Conservation (phyloP, 2,888 invertebrate species). For the Heliconius hortense region DNA sequence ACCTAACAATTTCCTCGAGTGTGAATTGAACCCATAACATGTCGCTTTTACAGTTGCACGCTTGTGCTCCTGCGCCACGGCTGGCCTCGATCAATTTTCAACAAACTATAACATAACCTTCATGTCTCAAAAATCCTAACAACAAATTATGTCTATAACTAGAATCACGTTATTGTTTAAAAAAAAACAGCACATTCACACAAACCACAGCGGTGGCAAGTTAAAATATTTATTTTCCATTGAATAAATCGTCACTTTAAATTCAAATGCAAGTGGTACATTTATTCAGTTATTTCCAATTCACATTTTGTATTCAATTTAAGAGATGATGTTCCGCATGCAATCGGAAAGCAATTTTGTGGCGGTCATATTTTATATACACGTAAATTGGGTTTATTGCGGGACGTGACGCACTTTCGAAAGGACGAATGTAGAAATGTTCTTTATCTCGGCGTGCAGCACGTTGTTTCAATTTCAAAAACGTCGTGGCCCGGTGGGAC, state of each 20-base stretch:
- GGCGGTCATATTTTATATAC: conserved; percentile 46
- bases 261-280: conserved; percentile 38
- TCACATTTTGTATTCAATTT: conserved; percentile 54
- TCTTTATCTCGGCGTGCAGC: conserved; percentile 6
- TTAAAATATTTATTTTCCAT: conserved; percentile 23
- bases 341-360: conserved; percentile 47
- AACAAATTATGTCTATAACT: not conserved
- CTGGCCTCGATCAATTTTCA: no score
- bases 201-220: not conserved
- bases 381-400: conserved; percentile 42
- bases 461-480: conserved; percentile 8
- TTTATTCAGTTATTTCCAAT: conserved; percentile 45
- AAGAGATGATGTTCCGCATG: conserved; percentile 47
- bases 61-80: no score
- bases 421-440: conserved; percentile 28
- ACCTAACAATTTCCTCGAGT: no score
- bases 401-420: conserved; percentile 36
- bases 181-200: not conserved
- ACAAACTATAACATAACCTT: no score
- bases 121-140: not conserved
- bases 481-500: no score
- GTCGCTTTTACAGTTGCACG: no score
- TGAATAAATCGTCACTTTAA: conserved; percentile 35
- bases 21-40: no score
- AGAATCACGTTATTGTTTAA: not conserved